Evolutionary conservation across 2,888 invertebrate species (phyloP).

Genomic region (Sisyra nigra): DNA sequence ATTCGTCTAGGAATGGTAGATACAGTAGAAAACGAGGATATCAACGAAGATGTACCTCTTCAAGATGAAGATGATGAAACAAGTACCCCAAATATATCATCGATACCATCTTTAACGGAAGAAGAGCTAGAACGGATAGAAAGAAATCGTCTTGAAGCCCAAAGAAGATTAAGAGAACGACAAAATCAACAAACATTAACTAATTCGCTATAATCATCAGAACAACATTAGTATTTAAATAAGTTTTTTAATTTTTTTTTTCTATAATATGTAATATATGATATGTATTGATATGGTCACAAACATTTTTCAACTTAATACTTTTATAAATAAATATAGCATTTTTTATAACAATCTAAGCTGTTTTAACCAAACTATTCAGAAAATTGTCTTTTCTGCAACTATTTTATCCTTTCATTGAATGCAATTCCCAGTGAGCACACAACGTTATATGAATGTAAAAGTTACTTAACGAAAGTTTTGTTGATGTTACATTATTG

Average conservation of each 20-base stretch:
- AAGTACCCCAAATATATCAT: no score
- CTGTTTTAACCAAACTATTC: no score
- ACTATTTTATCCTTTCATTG: no score
- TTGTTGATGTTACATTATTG: no score
- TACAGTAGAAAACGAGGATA: constrained; percentile 12
- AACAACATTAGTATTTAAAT: background rate
- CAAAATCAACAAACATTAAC: background rate
- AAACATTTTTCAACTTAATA: background rate
- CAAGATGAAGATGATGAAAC: constrained; percentile 30
- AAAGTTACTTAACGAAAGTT: no score
- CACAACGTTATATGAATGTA: no score
- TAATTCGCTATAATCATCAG: background rate
- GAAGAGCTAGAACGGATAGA: constrained; percentile 50
- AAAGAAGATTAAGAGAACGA: constrained; percentile 39
- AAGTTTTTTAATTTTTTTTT: background rate
- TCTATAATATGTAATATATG: background rate
- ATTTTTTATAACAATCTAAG: no score
- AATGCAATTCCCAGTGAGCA: no score
- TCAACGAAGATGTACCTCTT: constrained; percentile 15
- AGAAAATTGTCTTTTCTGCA: no score
- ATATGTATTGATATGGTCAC: background rate
- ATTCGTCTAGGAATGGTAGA: constrained; percentile 43
- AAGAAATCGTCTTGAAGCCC: constrained; percentile 43
- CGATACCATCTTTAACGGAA: constrained; percentile 26
- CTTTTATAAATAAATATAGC: no score